These are phyloP conservation scores for Serranus cabrilla DNA, from an alignment of 2,797 vertebrate species.

Conservation along the genomic window DNA sequence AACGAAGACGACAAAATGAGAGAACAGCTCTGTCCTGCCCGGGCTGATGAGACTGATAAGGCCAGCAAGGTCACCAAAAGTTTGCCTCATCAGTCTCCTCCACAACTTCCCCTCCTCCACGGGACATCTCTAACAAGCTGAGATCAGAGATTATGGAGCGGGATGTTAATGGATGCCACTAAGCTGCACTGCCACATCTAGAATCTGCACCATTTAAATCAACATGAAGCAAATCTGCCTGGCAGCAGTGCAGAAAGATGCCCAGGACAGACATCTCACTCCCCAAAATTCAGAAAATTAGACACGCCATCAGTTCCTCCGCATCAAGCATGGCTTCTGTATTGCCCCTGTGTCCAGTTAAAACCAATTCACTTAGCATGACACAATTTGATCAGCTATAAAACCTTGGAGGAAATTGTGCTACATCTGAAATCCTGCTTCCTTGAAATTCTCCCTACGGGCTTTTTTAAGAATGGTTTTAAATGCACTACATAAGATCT, in stretches of 20 bases:
- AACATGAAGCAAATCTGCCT: background rate
- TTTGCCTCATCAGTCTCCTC: conserved; percentile 4
- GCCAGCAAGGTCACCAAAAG: conserved; percentile 10
- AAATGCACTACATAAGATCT: background rate
- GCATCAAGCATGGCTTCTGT: background rate
- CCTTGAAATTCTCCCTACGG: background rate
- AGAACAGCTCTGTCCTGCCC: background rate
- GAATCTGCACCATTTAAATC: background rate
- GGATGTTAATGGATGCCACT: background rate
- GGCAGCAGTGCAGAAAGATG: background rate
- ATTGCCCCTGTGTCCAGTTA: background rate
- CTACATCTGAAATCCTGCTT: background rate
- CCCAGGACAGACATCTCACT: conserved; percentile 1
- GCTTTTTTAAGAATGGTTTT: background rate
- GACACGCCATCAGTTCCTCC: background rate
- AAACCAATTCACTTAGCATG: background rate
- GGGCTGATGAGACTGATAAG: background rate
- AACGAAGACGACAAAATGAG: background rate
- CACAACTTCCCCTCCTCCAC: background rate
- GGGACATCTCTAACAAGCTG: background rate
- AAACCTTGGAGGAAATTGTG: background rate
- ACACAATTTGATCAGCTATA: background rate
- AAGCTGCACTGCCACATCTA: background rate
- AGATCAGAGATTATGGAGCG: conserved; percentile 6
- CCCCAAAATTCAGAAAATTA: background rate